A percentile compares a stretch with the other conserved stretches of the same genome.
These are phyloP conservation scores for Venustoraphidia nigricollis DNA, from an alignment of 2,888 invertebrate genomes.

Conservation along the genomic window DNA sequence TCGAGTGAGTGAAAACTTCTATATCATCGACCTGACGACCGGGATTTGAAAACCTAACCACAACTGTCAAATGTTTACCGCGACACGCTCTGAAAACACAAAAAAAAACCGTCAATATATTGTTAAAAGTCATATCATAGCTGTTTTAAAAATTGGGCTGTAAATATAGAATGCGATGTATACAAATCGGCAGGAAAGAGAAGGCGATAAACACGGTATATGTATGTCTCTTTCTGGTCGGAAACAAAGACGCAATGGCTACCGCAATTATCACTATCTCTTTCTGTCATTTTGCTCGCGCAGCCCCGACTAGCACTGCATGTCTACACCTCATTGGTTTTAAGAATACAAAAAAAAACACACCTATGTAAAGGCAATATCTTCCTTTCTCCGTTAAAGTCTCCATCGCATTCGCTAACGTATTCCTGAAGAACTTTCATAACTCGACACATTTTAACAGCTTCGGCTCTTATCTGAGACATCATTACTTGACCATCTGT, in stretches of 20 bases:
- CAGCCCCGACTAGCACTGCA: too few relatives aligned
- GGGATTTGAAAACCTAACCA: constrained; percentile 76
- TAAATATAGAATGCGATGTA: too few relatives aligned
- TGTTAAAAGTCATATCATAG: not conserved
- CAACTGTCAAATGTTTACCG: constrained; percentile 76
- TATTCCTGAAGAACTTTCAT: constrained; percentile 91
- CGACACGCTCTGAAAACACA: constrained; percentile 55
- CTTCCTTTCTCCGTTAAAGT: constrained; percentile 74
- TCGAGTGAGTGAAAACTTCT: constrained; percentile 84
- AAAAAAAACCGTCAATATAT: constrained; percentile 10
- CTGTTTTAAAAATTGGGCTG: too few relatives aligned
- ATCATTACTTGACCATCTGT: constrained; percentile 28
- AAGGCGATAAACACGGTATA: too few relatives aligned
- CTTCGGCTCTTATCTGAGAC: constrained; percentile 44
- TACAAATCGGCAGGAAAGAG: too few relatives aligned
- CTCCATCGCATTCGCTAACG: constrained; percentile 84
- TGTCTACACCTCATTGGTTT: too few relatives aligned
- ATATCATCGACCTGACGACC: constrained; percentile 81
- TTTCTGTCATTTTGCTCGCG: too few relatives aligned
- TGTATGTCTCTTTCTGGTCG: too few relatives aligned
- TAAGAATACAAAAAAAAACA: not conserved
- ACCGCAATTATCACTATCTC: too few relatives aligned
- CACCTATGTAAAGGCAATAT: constrained; percentile 72
- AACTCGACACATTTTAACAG: constrained; percentile 80
- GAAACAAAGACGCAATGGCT: too few relatives aligned